Evolutionary conservation across 2,888 invertebrate species (phyloP).

Genomic region (Ceratothoa steindachneri): DNA sequence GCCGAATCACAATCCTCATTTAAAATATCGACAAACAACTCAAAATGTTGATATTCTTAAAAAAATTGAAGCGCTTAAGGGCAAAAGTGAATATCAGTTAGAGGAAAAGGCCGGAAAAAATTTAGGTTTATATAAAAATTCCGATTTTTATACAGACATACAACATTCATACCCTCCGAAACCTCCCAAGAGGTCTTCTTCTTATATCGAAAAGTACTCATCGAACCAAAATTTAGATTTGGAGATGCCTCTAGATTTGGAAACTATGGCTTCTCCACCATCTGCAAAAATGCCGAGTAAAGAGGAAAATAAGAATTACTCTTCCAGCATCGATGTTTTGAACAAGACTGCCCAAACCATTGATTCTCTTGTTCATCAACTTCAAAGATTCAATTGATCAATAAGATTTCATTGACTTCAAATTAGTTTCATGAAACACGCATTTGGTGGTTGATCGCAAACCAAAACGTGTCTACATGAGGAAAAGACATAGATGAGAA

Average conservation of each 20-base stretch:
- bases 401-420: no score
- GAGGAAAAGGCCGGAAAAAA: no score
- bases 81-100: no score
- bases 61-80: neutral
- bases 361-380: conserved; percentile 1
- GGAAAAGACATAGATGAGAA: no score
- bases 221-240: neutral
- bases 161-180: neutral
- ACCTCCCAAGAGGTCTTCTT: neutral
- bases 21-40: neutral
- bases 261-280: neutral
- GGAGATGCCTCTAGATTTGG: neutral
- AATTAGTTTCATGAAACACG: no score
- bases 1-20: neutral
- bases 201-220: neutral
- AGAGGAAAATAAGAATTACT: neutral
- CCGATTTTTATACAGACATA: neutral
- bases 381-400: neutral
- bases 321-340: neutral
- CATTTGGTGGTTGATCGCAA: no score
- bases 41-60: neutral
- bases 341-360: conserved; percentile 6
- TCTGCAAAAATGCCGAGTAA: neutral
- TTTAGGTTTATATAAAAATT: neutral
- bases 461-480: no score